Base-by-base conservation (phyloP, 2,113 vertebrate species). In the Apodemus speciosus region DNA sequence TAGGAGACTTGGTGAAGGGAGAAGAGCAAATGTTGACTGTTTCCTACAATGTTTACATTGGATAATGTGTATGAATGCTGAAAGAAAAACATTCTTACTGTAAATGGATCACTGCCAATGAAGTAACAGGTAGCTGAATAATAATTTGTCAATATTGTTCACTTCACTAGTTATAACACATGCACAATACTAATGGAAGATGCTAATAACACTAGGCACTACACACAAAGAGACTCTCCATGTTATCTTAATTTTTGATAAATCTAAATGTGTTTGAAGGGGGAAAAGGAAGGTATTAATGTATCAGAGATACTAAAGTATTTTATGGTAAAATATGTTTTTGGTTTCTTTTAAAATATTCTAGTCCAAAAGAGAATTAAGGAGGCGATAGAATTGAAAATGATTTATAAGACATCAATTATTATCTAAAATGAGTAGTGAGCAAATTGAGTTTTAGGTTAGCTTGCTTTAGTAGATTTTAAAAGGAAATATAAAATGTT, bases 21-120 rank as follows among this genome's bases (percentile, higher is more conserved):
- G 27, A 43, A 81, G 85, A 89, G 87, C 5, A 69, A 92, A 73
- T 49, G 51, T 58, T 91, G 25, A 58, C 66, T 94, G 3, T 95
- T n/a, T 84, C 43, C 58, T 92, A n/a, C n/a, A 92, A 66, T 68
- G 56, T 88, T 96, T 94, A 95, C 85, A 68, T 9, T 91, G 58
- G 87, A 58, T 92, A 23, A 86, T 89, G 83, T 91, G 25, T 76
- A n/a, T 87, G 68, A 88, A 60, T 64, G 30, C 35, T 92, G 64
- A 40, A 46, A 92, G 51, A 60, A 53, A 92, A 95, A 56, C 8
- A 9, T 6, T 92, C 27, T 95, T 53, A 88, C 27, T 85, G 30
- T 27, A 83, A 88, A 43, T 91, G 62, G 92, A 75, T 69, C 32
- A 43, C 73, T 94, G 77, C 56, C 69, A 85, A 76, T 40, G 71